Evolutionary conservation across 2,888 invertebrate species (phyloP).

Genomic region (Arctia plantaginis): DNA sequence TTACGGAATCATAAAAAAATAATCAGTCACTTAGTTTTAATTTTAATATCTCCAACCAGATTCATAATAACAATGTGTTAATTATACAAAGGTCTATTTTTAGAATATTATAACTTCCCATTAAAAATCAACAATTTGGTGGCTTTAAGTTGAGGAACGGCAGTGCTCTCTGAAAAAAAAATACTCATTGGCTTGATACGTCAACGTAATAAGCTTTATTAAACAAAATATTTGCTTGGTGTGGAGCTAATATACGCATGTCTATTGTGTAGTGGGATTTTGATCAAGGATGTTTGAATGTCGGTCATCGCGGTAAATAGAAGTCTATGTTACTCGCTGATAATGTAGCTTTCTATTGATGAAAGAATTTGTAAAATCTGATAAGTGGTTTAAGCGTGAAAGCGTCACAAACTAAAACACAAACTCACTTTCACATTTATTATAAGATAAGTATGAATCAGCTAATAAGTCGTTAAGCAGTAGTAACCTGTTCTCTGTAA

Average conservation of each 20-base stretch:
- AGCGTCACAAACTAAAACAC: too few species aligned
- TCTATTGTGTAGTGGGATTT: neutral
- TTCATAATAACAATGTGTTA: neutral
- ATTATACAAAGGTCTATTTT: neutral
- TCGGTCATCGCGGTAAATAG: too few species aligned
- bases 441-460: too few species aligned
- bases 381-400: too few species aligned
- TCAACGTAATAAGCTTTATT: neutral
- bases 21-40: neutral
- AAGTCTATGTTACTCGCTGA: too few species aligned
- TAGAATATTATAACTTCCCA: neutral
- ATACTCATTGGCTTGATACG: neutral
- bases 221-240: neutral
- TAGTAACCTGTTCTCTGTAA: too few species aligned
- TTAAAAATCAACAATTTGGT: neutral
- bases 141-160: neutral
- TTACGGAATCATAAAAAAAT: neutral
- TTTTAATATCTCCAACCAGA: neutral
- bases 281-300: neutral
- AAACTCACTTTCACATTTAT: too few species aligned
- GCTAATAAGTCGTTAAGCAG: too few species aligned
- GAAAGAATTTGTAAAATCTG: too few species aligned
- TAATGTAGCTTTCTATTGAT: too few species aligned
- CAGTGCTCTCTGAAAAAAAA: neutral
- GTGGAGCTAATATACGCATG: neutral